phyloP scores from a whole-genome alignment of 2,888 invertebrate species.

The Seira ritae region DNA sequence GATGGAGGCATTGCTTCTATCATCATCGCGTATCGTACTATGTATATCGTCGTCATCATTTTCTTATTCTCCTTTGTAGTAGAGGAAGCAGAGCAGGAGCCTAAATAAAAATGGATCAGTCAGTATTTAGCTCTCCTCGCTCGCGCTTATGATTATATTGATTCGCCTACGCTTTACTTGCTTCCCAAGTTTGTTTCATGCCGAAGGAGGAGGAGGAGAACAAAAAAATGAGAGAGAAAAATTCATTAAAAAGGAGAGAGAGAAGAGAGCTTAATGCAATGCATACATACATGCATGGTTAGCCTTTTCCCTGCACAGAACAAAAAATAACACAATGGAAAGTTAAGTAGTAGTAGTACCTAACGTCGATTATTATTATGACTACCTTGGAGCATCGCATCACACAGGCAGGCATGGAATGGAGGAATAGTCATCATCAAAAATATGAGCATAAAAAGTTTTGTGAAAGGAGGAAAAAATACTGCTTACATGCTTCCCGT shows the following conservation, averaged over 20 bases:
- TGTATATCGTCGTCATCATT: neutral
- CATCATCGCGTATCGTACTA: no score
- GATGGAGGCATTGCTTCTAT: conserved; percentile 26
- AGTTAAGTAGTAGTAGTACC: conserved; percentile 56
- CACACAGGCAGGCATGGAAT: no score
- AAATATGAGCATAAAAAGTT: conserved; percentile 51
- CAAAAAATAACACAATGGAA: conserved; percentile 37
- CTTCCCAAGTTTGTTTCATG: conserved; percentile 27
- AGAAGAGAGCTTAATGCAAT: neutral
- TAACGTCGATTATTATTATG: conserved; percentile 53
- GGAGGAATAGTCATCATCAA: no score
- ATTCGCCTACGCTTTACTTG: conserved; percentile 44
- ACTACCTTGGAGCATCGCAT: conserved; percentile 33
- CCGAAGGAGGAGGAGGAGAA: conserved; percentile 46
- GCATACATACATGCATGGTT: no score
- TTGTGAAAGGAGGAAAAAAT: conserved; percentile 45
- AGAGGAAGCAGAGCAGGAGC: conserved; percentile 7
- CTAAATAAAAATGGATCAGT: conserved; percentile 32
- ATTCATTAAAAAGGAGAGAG: conserved; percentile 54
- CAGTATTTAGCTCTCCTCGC: neutral
- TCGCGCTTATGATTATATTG: conserved; percentile 22
- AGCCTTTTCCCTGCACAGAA: neutral
- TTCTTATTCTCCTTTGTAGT: neutral
- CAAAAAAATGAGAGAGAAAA: conserved; percentile 36
- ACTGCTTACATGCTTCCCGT: conserved; percentile 40